Base-by-base conservation (phyloP, 2,797 vertebrate species). In the Epinephelus malabaricus region DNA sequence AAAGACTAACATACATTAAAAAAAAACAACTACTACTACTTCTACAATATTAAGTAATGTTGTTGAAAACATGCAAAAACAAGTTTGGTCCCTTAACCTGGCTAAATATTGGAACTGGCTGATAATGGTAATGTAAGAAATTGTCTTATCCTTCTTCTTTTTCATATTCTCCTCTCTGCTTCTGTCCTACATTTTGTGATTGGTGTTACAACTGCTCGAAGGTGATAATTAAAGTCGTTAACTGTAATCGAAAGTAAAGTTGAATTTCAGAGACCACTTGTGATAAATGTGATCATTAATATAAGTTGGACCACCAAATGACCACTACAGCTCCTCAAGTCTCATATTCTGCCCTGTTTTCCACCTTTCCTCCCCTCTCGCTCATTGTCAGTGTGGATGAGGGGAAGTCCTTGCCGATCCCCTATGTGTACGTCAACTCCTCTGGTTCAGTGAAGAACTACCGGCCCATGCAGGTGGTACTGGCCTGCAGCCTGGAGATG, bases 391-490 rank as follows among this genome's bases (percentile, higher is more conserved):
- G 97, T 17, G 93, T 97, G 86, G 94, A 96, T 3, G 93, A 78
- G 6, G 95, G 96, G 38, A 95, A 93, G 84, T 95, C 96, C 0
- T 92, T 96, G 0, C 86, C 92, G 0, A 94, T 97, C 70, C 95
- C 95, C 0, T 97, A 96, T 14, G 94, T 98, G 13, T 97, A 97
- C 10, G 95, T 97, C 77, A 97, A 96, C 92, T 96, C 96, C 3
- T 96, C 96, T 0, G 96, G 96, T 43, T 93, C 87, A 8, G 93
- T 97, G 78, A 97, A 93, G 90, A 96, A 96, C 93, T 92, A 95
- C 85, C 95, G 95, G 74, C 97, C 96, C 68, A 95, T 97, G 83
- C 97, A 97, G 86, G 96, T 96, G 83, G 95, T 96, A 46, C 92
- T 97, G 25, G 95, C 96, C 17, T 97, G 97, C 80, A 92, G 86